Conservation (phyloP, 1,140 invertebrate genomes). For the Euwallacea similis region DNA sequence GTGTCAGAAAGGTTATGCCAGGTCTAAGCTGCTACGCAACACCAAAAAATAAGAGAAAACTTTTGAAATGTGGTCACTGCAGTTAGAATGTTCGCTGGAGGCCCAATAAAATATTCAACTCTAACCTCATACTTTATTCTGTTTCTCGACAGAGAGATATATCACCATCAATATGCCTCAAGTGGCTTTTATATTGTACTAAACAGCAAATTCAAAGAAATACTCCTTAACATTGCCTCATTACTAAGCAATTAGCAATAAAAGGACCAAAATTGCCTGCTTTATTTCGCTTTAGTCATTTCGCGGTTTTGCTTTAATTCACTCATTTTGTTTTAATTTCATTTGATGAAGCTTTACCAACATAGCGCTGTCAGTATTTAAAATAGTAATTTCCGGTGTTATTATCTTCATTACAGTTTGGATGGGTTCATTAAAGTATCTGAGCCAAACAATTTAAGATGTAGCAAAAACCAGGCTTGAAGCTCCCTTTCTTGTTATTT, state of each 20-base stretch:
- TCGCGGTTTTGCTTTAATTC: constrained; percentile 9
- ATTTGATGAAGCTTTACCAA: constrained; percentile 13
- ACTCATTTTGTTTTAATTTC: constrained; percentile 13
- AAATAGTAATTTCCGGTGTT: constrained; percentile 11
- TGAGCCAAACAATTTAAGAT: not conserved
- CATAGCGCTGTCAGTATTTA: constrained; percentile 18
- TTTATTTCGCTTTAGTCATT: constrained; percentile 15
- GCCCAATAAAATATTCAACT: no score
- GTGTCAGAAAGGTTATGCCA: no score
- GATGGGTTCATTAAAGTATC: constrained; percentile 9
- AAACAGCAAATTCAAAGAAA: no score
- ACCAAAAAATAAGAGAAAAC: no score
- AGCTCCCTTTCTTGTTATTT: not conserved
- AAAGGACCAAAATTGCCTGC: constrained; percentile 2
- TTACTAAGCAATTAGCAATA: constrained; percentile 10
- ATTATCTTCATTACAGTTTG: constrained; percentile 10
- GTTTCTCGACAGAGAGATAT: no score
- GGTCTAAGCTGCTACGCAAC: no score
- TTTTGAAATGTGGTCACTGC: no score
- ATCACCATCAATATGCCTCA: no score
- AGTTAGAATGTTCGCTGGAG: no score
- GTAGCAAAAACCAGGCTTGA: not conserved
- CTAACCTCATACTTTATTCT: no score
- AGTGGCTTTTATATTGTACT: no score
- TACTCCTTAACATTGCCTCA: not conserved